A percentile compares a stretch with the other conserved stretches of the same genome.
phyloP scores from a whole-genome alignment of 92 coral and sea anemone genomes.

The Zoanthus sansibaricus region DNA sequence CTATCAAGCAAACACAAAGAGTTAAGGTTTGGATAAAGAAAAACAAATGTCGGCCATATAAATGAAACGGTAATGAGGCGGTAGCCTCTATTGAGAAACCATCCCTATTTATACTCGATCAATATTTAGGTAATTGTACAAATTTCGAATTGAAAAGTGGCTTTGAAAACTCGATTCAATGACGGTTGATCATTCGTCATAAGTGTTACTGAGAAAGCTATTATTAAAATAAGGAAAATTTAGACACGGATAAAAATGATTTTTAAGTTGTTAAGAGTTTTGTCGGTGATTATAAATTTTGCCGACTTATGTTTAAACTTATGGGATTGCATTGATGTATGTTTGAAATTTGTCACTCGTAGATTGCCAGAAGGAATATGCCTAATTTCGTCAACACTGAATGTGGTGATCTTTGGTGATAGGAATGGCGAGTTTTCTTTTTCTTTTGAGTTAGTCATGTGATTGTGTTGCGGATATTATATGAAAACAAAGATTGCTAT shows the following conservation, averaged over 20 bases:
- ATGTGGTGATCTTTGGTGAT: not conserved
- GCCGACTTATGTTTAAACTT: not conserved
- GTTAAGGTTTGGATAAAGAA: slow-evolving; percentile 21
- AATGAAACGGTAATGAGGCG: slow-evolving; percentile 45
- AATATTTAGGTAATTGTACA: slow-evolving; percentile 36
- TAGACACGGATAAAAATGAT: slow-evolving; percentile 12
- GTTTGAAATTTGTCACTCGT: not conserved
- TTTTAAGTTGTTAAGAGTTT: slow-evolving; percentile 19
- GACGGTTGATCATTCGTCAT: slow-evolving; percentile 1
- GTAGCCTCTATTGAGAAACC: not conserved
- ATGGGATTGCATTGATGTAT: not conserved
- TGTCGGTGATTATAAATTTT: not conserved
- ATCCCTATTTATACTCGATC: slow-evolving; percentile 13
- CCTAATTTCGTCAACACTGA: not conserved
- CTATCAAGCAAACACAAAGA: slow-evolving; percentile 40
- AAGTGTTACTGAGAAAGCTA: not conserved
- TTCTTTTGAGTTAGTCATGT: not conserved
- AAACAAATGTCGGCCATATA: slow-evolving; percentile 41
- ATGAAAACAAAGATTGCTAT: not conserved
- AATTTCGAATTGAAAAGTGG: slow-evolving; percentile 7
- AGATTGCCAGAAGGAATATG: not conserved
- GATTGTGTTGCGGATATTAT: not conserved
- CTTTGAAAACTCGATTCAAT: slow-evolving; percentile 18
- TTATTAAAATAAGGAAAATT: slow-evolving; percentile 10
- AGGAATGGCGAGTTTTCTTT: not conserved